phyloP scores from a whole-genome alignment of 2,113 vertebrate species.

The Cyanistes caeruleus region DNA sequence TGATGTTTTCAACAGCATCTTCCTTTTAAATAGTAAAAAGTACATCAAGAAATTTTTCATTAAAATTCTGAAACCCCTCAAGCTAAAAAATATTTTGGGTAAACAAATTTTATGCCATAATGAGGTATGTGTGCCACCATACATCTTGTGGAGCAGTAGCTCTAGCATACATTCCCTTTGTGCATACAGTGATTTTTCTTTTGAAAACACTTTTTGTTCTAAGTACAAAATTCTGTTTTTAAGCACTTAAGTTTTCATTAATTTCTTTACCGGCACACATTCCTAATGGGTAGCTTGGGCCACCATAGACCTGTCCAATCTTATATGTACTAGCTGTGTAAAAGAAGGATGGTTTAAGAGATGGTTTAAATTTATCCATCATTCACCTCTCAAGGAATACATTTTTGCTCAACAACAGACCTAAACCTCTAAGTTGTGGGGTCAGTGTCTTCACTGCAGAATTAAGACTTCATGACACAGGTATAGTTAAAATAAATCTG shows the following conservation, averaged over 20 bases:
- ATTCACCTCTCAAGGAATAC: background rate
- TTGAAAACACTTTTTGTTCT: background rate
- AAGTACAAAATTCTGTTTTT: background rate
- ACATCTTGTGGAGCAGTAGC: background rate
- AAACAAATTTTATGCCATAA: slow-evolving; percentile 15
- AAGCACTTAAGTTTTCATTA: background rate
- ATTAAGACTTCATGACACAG: background rate
- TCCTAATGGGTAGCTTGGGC: background rate
- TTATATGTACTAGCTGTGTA: background rate
- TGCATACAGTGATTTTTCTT: background rate
- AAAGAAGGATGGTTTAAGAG: background rate
- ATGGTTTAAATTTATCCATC: background rate
- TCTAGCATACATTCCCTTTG: background rate
- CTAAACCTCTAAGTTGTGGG: background rate
- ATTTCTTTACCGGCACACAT: background rate
- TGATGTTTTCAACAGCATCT: slow-evolving; percentile 23
- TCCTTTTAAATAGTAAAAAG: slow-evolving; percentile 51
- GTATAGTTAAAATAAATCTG: background rate
- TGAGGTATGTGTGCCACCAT: background rate
- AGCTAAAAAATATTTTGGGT: slow-evolving; percentile 5
- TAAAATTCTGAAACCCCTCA: slow-evolving; percentile 54
- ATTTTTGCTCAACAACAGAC: background rate
- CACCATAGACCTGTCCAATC: background rate
- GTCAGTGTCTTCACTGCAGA: background rate
- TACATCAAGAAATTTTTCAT: slow-evolving; percentile 36